phyloP scores from a whole-genome alignment of 1,140 invertebrate genomes.

The Caenorhabditis brenneri region DNA sequence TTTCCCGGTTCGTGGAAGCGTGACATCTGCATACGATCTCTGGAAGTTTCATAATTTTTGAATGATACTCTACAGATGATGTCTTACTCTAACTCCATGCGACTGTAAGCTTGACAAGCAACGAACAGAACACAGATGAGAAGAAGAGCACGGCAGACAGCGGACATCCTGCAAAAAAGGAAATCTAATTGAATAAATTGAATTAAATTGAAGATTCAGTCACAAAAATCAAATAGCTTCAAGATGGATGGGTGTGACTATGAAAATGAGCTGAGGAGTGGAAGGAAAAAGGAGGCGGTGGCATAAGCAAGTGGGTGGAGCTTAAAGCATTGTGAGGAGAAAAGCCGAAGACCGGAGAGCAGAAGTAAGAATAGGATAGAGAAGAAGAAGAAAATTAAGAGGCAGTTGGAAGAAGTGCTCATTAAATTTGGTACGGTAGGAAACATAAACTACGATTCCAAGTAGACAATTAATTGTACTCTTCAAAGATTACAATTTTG shows the following conservation, averaged over 20 bases:
- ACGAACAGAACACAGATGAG: background rate
- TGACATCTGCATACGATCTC: slow-evolving; percentile 29
- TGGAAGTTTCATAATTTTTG: background rate
- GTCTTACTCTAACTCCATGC: slow-evolving; percentile 29
- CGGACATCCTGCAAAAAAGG: background rate
- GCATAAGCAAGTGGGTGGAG: slow-evolving; percentile 25
- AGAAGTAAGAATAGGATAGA: background rate
- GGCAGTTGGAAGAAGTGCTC: background rate
- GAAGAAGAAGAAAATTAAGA: no score
- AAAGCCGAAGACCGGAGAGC: background rate
- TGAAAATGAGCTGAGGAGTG: background rate
- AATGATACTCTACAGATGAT: no score
- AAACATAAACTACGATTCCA: background rate
- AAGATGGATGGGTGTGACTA: background rate
- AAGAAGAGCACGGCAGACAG: slow-evolving; percentile 5
- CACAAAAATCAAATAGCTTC: background rate
- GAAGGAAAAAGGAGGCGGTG: background rate
- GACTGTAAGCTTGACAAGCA: background rate
- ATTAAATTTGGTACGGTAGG: slow-evolving; percentile 16
- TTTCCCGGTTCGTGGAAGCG: slow-evolving; percentile 21
- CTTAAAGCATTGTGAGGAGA: background rate
- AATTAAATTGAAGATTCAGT: background rate
- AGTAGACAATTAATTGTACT: background rate
- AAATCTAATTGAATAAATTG: background rate
- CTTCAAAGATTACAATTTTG: background rate